A percentile compares a stretch with the other conserved stretches of the same genome.
Conservation (phyloP, 2,888 invertebrate species). For the Drosophila flavopinicola region DNA sequence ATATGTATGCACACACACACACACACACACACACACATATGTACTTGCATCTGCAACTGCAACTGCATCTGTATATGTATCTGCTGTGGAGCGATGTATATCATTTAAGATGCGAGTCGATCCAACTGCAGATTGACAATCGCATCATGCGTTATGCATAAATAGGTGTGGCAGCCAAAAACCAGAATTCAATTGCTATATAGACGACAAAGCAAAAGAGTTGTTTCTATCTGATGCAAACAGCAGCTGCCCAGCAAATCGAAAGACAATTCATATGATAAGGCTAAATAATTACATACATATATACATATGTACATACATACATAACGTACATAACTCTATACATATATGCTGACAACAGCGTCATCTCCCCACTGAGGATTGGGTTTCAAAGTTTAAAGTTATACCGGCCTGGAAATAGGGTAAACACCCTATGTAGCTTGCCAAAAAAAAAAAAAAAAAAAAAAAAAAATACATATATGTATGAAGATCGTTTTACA, state of each 20-base stretch:
- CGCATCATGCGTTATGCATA: constrained; percentile 34
- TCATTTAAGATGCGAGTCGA: constrained; percentile 14
- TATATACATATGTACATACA: background rate
- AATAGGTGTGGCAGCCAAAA: constrained; percentile 41
- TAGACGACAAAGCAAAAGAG: background rate
- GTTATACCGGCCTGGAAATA: too few relatives aligned
- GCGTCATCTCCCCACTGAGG: too few relatives aligned
- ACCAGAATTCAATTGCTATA: constrained; percentile 15
- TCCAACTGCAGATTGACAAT: constrained; percentile 40
- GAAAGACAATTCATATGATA: background rate
- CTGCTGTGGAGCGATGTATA: too few relatives aligned
- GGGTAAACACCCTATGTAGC: too few relatives aligned
- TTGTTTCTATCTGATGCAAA: background rate
- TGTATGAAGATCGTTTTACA: constrained; percentile 22
- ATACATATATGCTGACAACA: too few relatives aligned
- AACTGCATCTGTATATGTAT: background rate
- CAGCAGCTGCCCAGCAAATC: too few relatives aligned
- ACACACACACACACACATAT: too few relatives aligned
- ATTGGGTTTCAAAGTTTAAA: too few relatives aligned
- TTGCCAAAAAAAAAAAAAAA: too few relatives aligned
- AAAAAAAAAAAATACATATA: too few relatives aligned
- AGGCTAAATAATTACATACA: background rate
- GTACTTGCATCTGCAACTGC: too few relatives aligned
- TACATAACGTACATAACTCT: background rate
- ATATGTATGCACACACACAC: too few relatives aligned